Percentiles rank a stretch among this genome's conserved stretches.
Conservation (phyloP, 2,113 vertebrate genomes). For the Sinocyclocheilus anshuiensis region DNA sequence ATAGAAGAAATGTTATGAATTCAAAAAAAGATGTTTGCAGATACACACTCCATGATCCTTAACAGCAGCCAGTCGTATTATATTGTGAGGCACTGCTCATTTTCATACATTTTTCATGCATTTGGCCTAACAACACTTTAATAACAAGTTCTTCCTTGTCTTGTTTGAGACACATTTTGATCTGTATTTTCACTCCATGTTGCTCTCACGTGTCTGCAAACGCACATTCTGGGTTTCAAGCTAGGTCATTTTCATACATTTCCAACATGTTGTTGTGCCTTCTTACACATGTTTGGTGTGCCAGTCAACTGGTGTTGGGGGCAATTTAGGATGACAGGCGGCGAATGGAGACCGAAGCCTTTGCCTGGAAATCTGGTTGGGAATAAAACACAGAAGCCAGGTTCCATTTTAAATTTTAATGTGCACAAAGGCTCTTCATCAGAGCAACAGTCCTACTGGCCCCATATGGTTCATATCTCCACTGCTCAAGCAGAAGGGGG, state of each 20-base stretch:
- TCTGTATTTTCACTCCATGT: not conserved
- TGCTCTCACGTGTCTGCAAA: not conserved
- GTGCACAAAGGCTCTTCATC: slow-evolving; percentile 29
- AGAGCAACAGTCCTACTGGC: slow-evolving; percentile 21
- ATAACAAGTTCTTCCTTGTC: slow-evolving; percentile 1
- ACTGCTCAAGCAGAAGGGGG: slow-evolving; percentile 42
- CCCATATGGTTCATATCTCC: slow-evolving; percentile 46
- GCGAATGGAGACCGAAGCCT: not conserved
- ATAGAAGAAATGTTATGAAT: not conserved
- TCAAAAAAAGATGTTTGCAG: not conserved
- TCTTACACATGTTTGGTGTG: not conserved
- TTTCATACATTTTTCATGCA: slow-evolving; percentile 46
- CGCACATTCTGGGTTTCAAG: too few species aligned
- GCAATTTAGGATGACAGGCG: slow-evolving; percentile 18
- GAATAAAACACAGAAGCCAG: slow-evolving; percentile 28
- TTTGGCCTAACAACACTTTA: not conserved
- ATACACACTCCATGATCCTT: not conserved
- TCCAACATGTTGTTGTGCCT: not conserved
- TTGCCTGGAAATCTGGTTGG: not conserved
- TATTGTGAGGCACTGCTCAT: slow-evolving; percentile 23
- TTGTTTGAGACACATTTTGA: not conserved
- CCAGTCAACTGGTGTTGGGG: not conserved
- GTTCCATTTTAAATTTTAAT: slow-evolving; percentile 16
- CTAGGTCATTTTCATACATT: slow-evolving; percentile 11
- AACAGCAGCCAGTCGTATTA: not conserved